Evolutionary conservation across 2,888 invertebrate species (phyloP), one percentile per base, ranked within the genome.

Genomic region (Stratiomys singularior): DNA sequence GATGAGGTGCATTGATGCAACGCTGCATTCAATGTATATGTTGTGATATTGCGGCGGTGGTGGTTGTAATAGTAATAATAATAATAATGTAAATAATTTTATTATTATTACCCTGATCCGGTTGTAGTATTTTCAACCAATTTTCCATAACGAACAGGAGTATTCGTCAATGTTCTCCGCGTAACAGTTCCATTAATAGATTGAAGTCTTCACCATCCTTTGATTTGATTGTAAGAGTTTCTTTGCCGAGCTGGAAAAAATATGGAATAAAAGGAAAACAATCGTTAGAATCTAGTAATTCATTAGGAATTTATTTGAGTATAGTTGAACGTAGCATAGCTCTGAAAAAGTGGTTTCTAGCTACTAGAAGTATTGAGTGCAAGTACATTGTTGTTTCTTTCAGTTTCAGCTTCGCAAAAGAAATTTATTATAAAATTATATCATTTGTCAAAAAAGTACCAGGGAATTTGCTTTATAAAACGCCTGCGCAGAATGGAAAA

Each of bases 131-230:
- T 18, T 66, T 66, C 18, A 66, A n/a, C 25, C 46, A 69, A 47
- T 69, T 69, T 46, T 56, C 27, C 23, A 76, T 46, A 4, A 64
- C 37, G 21, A 47, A 76, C 21, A 76, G 27, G 25, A 76, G 37
- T 27, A 83, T 83, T 85, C 85, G 86, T 87, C 87, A 96, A 89
- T 96, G 96, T 89, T 97, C 96, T 84, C 97, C 97, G 84, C 97
- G 91, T 81, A 98, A 89, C 79, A 98, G 90, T 89, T 98, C 98
- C 94, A 98, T 96, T 82, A 98, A 91, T 83, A 98, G 90, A 88
- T 98, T 97, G 89, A 97, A 98, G 80, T 95, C 94, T 84, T 96
- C 96, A 79, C 96, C 95, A 82, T 97, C 96, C 87, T 96, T 95
- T 82, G 93, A 93, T 88, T 95, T 95, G 83, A 93, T 92, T 15